These are phyloP conservation scores for Eriocheir sinensis DNA, from an alignment of 1,140 invertebrate genomes.

Conservation along the genomic window DNA sequence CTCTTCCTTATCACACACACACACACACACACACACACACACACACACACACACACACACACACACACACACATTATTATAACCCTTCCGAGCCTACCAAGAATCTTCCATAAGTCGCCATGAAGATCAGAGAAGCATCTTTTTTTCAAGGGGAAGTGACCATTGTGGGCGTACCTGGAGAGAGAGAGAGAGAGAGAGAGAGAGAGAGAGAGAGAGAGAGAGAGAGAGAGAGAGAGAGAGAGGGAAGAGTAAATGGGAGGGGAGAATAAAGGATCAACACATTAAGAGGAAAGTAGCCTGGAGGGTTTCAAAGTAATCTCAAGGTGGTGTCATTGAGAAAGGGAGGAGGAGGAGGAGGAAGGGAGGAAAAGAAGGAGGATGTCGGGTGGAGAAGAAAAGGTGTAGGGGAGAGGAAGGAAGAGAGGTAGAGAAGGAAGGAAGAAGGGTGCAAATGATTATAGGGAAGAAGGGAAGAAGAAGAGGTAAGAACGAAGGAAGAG, in stretches of 20 bases:
- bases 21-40: conserved; percentile 57
- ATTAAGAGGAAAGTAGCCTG: no score
- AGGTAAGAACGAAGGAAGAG: no score
- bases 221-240: background rate
- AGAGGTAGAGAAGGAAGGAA: background rate
- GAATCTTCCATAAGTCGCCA: background rate
- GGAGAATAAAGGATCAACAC: background rate
- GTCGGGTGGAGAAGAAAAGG: background rate
- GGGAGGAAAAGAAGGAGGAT: background rate
- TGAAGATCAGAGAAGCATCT: background rate
- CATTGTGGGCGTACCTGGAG: background rate
- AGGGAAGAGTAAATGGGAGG: background rate
- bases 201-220: background rate
- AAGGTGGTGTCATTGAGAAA: no score
- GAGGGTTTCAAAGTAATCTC: no score
- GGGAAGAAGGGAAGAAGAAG: no score
- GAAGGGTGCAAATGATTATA: no score
- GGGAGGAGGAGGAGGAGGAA: background rate
- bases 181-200: background rate
- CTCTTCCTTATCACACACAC: background rate
- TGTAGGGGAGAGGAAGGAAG: background rate
- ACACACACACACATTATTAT: background rate
- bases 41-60: conserved; percentile 51
- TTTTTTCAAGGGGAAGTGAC: background rate
- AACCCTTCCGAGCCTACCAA: background rate